A percentile compares a stretch with the other conserved stretches of the same genome.
Evolutionary conservation across 2,888 invertebrate genomes (phyloP).

Genomic region (Encarsia formosa): DNA sequence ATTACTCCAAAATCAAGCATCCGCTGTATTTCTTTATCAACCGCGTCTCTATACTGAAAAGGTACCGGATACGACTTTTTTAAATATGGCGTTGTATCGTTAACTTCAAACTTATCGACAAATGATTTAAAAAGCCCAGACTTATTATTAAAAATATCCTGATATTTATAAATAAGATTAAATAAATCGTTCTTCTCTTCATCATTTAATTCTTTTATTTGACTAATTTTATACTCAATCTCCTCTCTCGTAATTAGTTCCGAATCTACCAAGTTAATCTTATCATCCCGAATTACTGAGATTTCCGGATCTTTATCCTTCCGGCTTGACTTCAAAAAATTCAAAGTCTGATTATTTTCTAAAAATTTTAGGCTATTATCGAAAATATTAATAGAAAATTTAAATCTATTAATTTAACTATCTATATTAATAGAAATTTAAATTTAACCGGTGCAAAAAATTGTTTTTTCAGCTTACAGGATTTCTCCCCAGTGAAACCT

Average conservation of each 20-base stretch:
- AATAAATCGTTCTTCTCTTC: background rate
- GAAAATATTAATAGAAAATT: too few species aligned
- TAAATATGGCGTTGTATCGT: background rate
- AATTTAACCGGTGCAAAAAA: background rate
- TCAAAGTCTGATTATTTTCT: background rate
- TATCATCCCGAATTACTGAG: too few species aligned
- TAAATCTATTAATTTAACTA: background rate
- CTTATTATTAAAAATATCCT: background rate
- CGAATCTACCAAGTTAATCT: too few species aligned
- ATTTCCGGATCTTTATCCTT: background rate
- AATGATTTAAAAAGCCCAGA: background rate
- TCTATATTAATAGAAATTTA: background rate
- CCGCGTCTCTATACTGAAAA: background rate
- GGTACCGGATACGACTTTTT: background rate
- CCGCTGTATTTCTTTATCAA: background rate
- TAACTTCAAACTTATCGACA: background rate
- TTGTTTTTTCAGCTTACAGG: background rate
- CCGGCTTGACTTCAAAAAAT: background rate
- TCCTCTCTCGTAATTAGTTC: background rate
- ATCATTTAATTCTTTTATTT: background rate
- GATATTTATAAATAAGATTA: background rate
- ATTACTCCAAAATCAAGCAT: background rate
- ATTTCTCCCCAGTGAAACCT: slow-evolving; percentile 1
- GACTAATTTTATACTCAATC: background rate
- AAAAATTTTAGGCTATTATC: background rate